Evolutionary conservation across 2,797 vertebrate species (phyloP), one percentile per base, ranked within the genome.

Genomic region (Somateria mollissima): DNA sequence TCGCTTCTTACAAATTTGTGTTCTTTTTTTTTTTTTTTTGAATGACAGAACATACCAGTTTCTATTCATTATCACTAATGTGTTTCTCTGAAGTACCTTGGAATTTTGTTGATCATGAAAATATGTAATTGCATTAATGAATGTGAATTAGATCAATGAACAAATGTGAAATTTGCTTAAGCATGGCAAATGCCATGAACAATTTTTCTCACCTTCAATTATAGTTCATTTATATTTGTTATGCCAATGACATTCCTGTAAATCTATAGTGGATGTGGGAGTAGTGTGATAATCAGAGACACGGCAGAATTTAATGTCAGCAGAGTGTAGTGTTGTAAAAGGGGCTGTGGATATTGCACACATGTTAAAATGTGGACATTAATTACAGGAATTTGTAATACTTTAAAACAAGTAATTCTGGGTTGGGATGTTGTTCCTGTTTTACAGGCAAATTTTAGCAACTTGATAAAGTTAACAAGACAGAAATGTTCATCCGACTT

Each of bases 281-380:
- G 3, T 27, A 84, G 51, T 30, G 20, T 74, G 45, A 54, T 75
- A 79, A 83, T 37, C 0, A 3, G 30, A 65, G 69, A 45, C 12
- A 22, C 39, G 8, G 10, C 39, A 66, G 69, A 82, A 75, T 66
- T 74, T 74, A 53, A 19, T n/a, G 34, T 54, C 62, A 66, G 18
- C n/a, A 49, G 61, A 43, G 6, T 56, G 18, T 54, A 65, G 76
- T 19, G 32, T 39, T 74, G 28, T 13, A 24, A 82, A 82, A 65
- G 12, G 24, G 47, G 64, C 45, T 1, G 0, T 8, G 11, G 24
- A 20, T 74, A 54, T 8, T 0, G 0, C 16, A 27, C 27, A 69
- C 6, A 6, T 22, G 41, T 22, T 56, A 53, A 81, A 91, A 61
- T 32, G 14, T 56, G 20, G 41, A 15, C n/a, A 41, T 62, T 58